Base-by-base conservation (phyloP, 2,888 invertebrate genomes). In the Sphinx pinastri region DNA sequence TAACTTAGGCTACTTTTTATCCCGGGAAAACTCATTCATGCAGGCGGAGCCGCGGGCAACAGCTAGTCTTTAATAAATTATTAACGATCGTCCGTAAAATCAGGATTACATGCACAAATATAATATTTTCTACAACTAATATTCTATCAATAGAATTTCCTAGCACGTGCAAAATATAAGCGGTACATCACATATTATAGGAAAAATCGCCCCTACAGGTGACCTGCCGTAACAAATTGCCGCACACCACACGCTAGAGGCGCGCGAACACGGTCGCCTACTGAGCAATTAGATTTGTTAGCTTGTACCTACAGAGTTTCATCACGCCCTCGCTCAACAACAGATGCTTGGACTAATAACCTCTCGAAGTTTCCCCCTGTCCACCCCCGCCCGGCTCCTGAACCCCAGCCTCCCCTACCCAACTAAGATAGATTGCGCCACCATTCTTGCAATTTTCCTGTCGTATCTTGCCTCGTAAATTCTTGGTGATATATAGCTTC, bases 361-460 rank as follows among this genome's bases (percentile, higher is more conserved):
- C 94, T 94, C 94, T 94, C 94, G 92, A 94, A 94, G 94, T 94
- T 94, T 90, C 93, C 92, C 91, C 91, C 86, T 83, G 77, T 88
- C 90, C 86, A 89, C 84, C 82, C 86, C 86, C 82, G 81, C 84
- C 85, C 81, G 88, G 92, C 88, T 81, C 79, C 84, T 82, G 85
- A 83, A 86, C 92, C 94, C 88, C 87, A 88, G 86, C 88, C 92
- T 89, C 90, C 90, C 92, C 89, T 90, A 94, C 95, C 95, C 96
- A 96, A 96, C 96, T 95, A 96, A 97, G 97, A 97, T 97, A 97
- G 97, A 97, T 97, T 96, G 96, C 96, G 95, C 96, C 96, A 96
- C 96, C 97, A 97, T 97, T 97, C 97, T 97, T 97, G 97, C 97
- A 97, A 97, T 97, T 97, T 97, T 97, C 96, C 97, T 97, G 97